These are phyloP conservation scores for Strix uralensis DNA, from an alignment of 2,113 vertebrate species.

Conservation along the genomic window DNA sequence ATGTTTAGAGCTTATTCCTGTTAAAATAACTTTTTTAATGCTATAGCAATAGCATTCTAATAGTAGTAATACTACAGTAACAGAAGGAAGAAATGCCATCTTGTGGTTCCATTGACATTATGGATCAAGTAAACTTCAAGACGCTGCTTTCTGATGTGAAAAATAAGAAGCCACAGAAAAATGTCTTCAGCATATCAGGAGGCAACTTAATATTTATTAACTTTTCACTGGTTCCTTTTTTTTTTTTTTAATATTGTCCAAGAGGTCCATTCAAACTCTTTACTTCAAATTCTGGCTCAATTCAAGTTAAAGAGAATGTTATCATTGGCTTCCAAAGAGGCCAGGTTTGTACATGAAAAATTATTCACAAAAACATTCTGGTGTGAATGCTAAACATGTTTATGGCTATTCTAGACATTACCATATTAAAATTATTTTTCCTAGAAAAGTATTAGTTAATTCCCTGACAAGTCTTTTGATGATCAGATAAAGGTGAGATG, in stretches of 20 bases:
- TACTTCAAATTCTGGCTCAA: neutral
- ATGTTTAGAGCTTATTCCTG: neutral
- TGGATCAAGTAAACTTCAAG: neutral
- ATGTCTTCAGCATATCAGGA: neutral
- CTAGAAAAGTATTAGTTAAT: neutral
- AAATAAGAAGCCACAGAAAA: neutral
- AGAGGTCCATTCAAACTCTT: neutral
- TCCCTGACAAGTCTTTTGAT: neutral
- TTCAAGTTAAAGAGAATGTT: neutral
- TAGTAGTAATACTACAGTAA: neutral
- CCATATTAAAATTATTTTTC: neutral
- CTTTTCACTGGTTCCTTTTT: neutral
- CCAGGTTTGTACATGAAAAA: neutral
- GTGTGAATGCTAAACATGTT: neutral
- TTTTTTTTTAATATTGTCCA: neutral
- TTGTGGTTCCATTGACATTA: neutral
- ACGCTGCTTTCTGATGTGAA: neutral
- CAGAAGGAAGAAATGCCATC: neutral
- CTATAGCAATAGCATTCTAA: neutral
- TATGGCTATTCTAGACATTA: neutral
- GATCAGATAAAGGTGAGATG: neutral
- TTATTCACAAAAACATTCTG: neutral
- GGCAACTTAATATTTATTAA: neutral
- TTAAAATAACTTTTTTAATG: neutral
- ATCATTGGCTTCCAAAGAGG: neutral